Base-by-base conservation (phyloP, 2,113 vertebrate genomes). In the Cephalopholis sonnerati region DNA sequence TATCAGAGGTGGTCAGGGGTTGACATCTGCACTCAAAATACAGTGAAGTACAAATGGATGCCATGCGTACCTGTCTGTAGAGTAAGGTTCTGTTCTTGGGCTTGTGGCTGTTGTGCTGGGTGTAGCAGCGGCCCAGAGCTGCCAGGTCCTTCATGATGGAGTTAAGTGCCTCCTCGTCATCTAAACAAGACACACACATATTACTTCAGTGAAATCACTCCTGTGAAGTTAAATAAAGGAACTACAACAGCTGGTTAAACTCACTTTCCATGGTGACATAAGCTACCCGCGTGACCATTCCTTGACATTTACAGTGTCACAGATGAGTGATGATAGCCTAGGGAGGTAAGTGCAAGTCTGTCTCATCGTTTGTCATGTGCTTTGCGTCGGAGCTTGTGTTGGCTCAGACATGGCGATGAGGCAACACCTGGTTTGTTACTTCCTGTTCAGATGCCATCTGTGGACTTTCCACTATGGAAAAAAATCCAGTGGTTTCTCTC, bases 131-230 rank as follows among this genome's bases (percentile, higher is more conserved):
- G 74, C 97, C 96, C 92, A 98, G 68, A 0, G 97, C 97, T 44
- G 97, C 97, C 88, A 98, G 93, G 90, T 98, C 97, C 93, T 97
- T 97, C 97, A 98, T 98, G 86, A 98, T 98, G 84, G 97, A 97
- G 92, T 97, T 96, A 36, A 98, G 96, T 22, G 97, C 97, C 92
- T 96, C 97, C 90, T 97, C 97, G 50, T 97, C 97, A 51, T 98
- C 97, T 98, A 85, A 27, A 90, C 83, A 66, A 12, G 70, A n/a
- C 73, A 82, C 11, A 86, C 20, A 79, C 3, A 72, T 18, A 55
- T 51, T 2, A 50, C 51, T 20, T 16, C 16, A 10, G 13, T 2
- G n/a, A 7, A 27, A 8, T n/a, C 7, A 24, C 6, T 29, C 0
- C 2, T 17, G 9, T 22, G 1, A 36, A 0, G 9, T 36, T 44